Base-by-base conservation (phyloP, 2,113 vertebrate genomes). In the Axis porcinus region DNA sequence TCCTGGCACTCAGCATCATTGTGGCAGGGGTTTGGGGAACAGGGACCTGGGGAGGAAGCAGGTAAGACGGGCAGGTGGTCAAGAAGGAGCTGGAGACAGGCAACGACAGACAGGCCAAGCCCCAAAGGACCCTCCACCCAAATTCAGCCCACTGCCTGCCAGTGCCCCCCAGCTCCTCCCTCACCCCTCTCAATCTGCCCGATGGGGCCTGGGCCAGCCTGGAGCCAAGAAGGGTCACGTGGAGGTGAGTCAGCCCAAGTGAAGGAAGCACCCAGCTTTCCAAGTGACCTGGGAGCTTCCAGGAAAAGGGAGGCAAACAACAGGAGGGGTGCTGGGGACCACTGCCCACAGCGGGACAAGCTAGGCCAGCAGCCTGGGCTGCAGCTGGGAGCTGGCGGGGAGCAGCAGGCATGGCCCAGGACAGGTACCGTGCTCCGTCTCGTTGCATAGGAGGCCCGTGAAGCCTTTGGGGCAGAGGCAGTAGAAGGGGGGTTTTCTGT, bases 401-500 rank as follows among this genome's bases (percentile, higher is more conserved):
- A 28, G 43, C 1, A 0, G 21, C 21, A 33, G 54, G 45, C 3
- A 13, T 1, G 0, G 7, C 28, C 43, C 81, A 13, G 23, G 6
- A 19, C 40, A 33, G 23, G 40, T 99, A 99, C 99, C 99, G 96
- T 98, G 99, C 97, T 99, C 99, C 0, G 99, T 99, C 92, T 99
- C 98, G 28, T 99, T 99, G 99, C 99, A 99, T 52, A 99, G 98
- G 96, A 99, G 99, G 54, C 99, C 99, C 4, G 98, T 95, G 11
- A 99, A 99, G 88, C 99, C 99, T 7, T 99, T 99, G 0, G 98
- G 97, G 81, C 99, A 99, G 98, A 99, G 99, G 95, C 99, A 99
- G 98, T 99, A 98, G 98, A 99, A 99, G 6, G 99, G 98, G 30
- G 98, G 98, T 0, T 0, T 36, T 82, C 98, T 99, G 36, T 99